Conservation (phyloP, 2,113 vertebrate species). For the Bufo gargarizans region DNA sequence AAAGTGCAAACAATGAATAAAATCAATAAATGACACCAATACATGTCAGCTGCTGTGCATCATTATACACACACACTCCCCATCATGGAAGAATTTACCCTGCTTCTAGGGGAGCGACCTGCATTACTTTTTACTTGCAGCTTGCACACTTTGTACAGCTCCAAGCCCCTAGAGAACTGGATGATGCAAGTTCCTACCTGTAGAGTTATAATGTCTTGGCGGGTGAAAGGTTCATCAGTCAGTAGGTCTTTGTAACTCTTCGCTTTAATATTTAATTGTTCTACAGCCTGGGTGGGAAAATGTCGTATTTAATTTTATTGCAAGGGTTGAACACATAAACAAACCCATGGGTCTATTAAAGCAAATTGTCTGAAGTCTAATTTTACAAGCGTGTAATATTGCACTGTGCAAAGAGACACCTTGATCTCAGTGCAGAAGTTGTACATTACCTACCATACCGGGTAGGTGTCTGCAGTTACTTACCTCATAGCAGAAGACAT, state of each 20-base stretch:
- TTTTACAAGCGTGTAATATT: not conserved
- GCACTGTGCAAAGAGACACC: not conserved
- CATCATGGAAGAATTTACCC: too few species aligned
- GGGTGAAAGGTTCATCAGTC: conserved; percentile 88
- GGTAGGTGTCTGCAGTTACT: not conserved
- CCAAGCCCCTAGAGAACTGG: not conserved
- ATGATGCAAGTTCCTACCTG: conserved; percentile 75
- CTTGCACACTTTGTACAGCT: not conserved
- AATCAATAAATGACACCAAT: too few species aligned
- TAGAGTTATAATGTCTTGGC: conserved; percentile 88
- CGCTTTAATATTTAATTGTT: conserved; percentile 95
- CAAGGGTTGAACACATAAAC: not conserved
- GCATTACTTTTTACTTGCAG: not conserved
- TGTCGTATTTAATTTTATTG: not conserved
- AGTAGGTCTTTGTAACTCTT: conserved; percentile 92
- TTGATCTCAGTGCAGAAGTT: not conserved
- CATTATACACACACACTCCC: too few species aligned
- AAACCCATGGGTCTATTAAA: not conserved
- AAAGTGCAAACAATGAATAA: too few species aligned
- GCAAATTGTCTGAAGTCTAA: not conserved
- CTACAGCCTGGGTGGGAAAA: conserved; percentile 77
- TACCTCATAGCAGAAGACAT: conserved; percentile 93
- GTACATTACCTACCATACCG: not conserved
- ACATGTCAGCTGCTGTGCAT: too few species aligned
- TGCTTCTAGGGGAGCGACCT: too few species aligned